These are phyloP conservation scores for Holocentrus rufus DNA, from an alignment of 2,797 vertebrate genomes.

Conservation along the genomic window DNA sequence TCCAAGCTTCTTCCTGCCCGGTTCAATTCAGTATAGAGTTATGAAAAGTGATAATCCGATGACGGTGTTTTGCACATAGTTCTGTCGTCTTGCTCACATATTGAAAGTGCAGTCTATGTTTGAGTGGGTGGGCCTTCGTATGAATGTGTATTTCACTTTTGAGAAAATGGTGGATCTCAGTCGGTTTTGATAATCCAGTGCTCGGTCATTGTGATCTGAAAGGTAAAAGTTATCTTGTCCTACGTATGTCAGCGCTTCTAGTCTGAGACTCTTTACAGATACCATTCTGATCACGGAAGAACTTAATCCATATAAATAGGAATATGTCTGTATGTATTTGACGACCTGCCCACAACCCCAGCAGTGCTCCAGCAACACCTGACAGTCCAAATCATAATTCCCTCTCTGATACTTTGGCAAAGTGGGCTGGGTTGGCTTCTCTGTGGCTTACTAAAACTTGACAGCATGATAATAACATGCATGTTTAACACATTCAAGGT, in stretches of 20 bases:
- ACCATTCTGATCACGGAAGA: constrained; percentile 29
- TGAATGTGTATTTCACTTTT: constrained; percentile 47
- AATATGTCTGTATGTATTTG: constrained; percentile 37
- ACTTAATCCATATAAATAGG: constrained; percentile 27
- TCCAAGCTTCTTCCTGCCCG: constrained; percentile 56
- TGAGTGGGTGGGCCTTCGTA: constrained; percentile 43
- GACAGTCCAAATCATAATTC: constrained; percentile 14
- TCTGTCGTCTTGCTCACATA: constrained; percentile 48
- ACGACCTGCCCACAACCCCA: constrained; percentile 23
- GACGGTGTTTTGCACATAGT: constrained; percentile 62
- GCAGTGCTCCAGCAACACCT: constrained; percentile 27
- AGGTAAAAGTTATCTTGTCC: constrained; percentile 43
- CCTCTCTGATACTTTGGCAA: constrained; percentile 41
- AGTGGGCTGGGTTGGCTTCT: constrained; percentile 32
- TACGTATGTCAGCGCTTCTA: constrained; percentile 49
- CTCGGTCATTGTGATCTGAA: constrained; percentile 41
- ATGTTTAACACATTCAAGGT: constrained; percentile 57
- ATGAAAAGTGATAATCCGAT: constrained; percentile 61
- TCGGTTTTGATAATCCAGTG: constrained; percentile 29
- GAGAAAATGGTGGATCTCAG: constrained; percentile 39
- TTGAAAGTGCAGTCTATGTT: constrained; percentile 48
- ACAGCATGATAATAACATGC: constrained; percentile 63
- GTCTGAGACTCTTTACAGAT: constrained; percentile 43
- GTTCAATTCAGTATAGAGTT: constrained; percentile 46
- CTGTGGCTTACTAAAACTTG: constrained; percentile 45